Evolutionary conservation across 2,113 vertebrate species (phyloP), one percentile per base, ranked within the genome.

Genomic region (Setophaga kirtlandii): DNA sequence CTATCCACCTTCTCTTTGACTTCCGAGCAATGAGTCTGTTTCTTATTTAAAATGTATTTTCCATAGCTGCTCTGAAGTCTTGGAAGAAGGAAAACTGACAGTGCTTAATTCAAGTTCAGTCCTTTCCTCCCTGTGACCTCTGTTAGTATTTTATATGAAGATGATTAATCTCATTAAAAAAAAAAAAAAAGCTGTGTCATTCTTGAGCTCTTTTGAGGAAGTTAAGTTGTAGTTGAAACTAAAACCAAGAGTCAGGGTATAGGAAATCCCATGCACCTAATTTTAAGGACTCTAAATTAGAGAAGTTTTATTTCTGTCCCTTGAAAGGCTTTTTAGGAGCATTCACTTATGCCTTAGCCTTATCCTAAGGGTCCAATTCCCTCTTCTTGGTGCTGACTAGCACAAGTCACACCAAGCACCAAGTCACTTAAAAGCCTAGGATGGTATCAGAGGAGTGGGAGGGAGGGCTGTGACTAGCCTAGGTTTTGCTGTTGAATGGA

Each of bases 11-110:
- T 93, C 69, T 82, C 64, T 73, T 91, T 35, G 64, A 64, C 83
- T 84, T 81, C 56, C 49, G 35, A 80, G 77, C 46, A 75, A 15
- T 23, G 41, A 77, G 55, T 91, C 74, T 94, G 62, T 87, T 95
- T 97, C 87, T 96, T 27, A 87, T 94, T 94, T 91, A 56, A 94
- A 88, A 47, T 73, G 31, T 82, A 44, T 92, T 97, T 94, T 93
- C 74, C 59, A 27, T 84, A 86, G 87, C 37, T 49, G 31, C 33
- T 69, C 39, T 2, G 2, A 85, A 59, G 58, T 41, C 65, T 87
- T 90, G 55, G 63, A 90, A 93, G 44, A 81, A 53, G 42, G 19
- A 86, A 86, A 60, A 86, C 35, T 69, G 63, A 52, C 56, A 53
- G 42, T 4, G 9, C 23, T 93, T 92, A 87, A 67, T 71, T 93